Percentiles rank a stretch among this genome's conserved stretches.
These are phyloP conservation scores for Acrossocheilus fasciatus DNA, from an alignment of 2,797 vertebrate genomes.

Conservation along the genomic window DNA sequence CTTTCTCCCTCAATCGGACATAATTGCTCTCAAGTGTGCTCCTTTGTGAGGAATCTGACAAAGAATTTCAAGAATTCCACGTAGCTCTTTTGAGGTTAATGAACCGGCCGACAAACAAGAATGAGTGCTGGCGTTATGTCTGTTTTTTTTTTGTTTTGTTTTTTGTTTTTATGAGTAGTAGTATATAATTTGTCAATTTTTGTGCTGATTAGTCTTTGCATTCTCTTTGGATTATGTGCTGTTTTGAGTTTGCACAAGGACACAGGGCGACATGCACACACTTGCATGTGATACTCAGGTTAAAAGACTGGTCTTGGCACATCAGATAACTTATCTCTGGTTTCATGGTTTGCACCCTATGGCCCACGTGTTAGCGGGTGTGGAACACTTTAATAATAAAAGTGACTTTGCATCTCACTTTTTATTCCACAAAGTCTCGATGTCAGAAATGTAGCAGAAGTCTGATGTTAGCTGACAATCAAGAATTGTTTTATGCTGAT, in stretches of 20 bases:
- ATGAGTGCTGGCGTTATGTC: not conserved
- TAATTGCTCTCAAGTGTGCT: constrained; percentile 25
- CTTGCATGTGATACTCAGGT: constrained; percentile 13
- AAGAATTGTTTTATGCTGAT: not conserved
- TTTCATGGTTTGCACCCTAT: constrained; percentile 15
- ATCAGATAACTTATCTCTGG: constrained; percentile 22
- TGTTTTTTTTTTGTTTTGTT: not conserved
- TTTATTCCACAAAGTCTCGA: not conserved
- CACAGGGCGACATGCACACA: constrained; percentile 15
- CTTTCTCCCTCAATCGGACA: not conserved
- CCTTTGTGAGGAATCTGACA: not conserved
- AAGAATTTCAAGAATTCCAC: constrained; percentile 14
- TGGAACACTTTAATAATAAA: not conserved
- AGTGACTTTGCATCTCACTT: not conserved
- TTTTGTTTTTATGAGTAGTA: not conserved
- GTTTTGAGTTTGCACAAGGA: constrained; percentile 52
- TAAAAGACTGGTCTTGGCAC: constrained; percentile 32
- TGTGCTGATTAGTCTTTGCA: not conserved
- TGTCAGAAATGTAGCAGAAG: not conserved
- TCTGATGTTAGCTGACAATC: not conserved
- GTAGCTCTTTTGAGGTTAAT: constrained; percentile 6
- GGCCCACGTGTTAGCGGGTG: not conserved
- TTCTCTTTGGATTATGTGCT: not conserved
- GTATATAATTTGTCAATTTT: not conserved
- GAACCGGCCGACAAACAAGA: not conserved